Base-by-base conservation (phyloP, 2,113 vertebrate species). In the Hippocampus zosterae region DNA sequence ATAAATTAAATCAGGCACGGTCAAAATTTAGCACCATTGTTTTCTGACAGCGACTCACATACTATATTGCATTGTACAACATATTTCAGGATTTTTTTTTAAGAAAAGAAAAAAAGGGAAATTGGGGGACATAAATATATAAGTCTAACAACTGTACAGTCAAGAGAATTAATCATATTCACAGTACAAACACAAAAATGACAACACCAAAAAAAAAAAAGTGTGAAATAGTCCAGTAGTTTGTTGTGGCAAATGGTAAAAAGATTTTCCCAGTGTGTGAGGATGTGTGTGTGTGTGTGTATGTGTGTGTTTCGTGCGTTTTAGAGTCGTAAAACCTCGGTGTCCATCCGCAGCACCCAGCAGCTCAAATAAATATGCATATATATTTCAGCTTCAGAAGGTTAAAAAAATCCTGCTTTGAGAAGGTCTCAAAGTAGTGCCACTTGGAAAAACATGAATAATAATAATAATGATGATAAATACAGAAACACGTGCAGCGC, bases 121-220 rank as follows among this genome's bases (percentile, higher is more conserved):
- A 86, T 69, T 3, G 82, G 88, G 88, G 84, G 92, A 85, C 94
- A 96, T 97, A 96, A 98, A 98, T 96, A 96, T 80, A 93, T 94
- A 92, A 75, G 90, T 93, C 92, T 95, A 95, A n/a, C n/a, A n/a
- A 93, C 93, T 94, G 92, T 94, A 95, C 92, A 95, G 91, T 93
- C 88, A 83, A 53, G 91, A 94, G 91, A 92, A 90, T 90, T 78
- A 87, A 85, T 91, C 92, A 85, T 90, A 93, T 97, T 99, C 97
- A 98, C 96, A 97, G 95, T 96, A 95, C 93, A 92, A 84, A 93
- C 87, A 87, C 86, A 81, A 69, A 70, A 76, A 78, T 66, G 76
- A 76, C 59, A 84, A 73, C 78, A 68, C 72, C n/a, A 60, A 0
- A 7, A 6, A 79, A 68, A n/a, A 68, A 87, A 84, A 65, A 65